phyloP scores from a whole-genome alignment of 2,888 invertebrate species.

The Hydrotaea diabolus region DNA sequence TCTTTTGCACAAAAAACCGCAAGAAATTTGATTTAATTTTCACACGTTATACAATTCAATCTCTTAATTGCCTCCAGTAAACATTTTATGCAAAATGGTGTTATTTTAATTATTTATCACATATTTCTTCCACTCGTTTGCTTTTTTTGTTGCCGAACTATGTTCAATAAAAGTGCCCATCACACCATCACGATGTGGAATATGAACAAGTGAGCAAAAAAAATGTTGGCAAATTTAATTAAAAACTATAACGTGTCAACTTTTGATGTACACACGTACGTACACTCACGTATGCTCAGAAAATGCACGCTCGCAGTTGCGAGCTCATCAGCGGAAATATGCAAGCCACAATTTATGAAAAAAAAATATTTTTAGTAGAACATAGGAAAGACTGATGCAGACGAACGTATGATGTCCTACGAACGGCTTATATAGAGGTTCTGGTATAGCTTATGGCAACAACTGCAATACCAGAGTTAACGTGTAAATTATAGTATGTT shows the following conservation, averaged over 20 bases:
- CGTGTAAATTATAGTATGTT: no score
- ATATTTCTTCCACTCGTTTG: neutral
- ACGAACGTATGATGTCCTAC: no score
- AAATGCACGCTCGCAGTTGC: no score
- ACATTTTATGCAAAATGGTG: neutral
- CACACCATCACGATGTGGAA: neutral
- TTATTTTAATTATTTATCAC: constrained; percentile 17
- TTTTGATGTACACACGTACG: neutral
- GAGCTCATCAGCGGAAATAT: no score
- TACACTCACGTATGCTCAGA: no score
- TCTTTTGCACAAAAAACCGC: neutral
- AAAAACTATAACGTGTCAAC: neutral
- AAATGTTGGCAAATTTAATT: neutral
- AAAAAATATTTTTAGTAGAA: no score
- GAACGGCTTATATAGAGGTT: no score
- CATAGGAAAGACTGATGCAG: no score
- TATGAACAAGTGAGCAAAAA: neutral
- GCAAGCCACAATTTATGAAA: no score
- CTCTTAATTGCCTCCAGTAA: neutral
- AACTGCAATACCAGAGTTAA: no score
- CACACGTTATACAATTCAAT: neutral
- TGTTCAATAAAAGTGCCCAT: neutral
- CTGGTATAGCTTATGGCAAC: no score
- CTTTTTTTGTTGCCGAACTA: neutral
- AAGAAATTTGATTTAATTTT: constrained; percentile 4